Evolutionary conservation across 2,888 invertebrate species (phyloP).

Genomic region (Cheilosia impressa): DNA sequence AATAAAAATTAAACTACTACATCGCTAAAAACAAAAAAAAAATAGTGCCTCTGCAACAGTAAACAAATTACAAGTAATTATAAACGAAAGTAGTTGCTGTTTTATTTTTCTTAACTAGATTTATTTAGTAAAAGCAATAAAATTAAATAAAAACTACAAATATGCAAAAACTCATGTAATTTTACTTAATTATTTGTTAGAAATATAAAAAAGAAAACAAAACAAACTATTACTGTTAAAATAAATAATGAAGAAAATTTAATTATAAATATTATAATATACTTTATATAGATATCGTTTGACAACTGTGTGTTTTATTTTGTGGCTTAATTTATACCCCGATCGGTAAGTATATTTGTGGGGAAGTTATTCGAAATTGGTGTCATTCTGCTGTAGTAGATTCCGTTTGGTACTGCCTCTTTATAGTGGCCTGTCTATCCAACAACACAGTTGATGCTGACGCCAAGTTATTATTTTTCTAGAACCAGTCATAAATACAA

Average conservation of each 20-base stretch:
- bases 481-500: no score
- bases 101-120: slow-evolving; percentile 1
- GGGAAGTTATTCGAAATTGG: no score
- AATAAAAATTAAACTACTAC: slow-evolving; percentile 4
- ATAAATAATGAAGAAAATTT: slow-evolving; percentile 22
- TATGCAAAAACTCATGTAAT: slow-evolving; percentile 42
- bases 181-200: slow-evolving; percentile 49
- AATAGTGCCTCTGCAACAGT: slow-evolving; percentile 39
- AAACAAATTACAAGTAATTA: slow-evolving; percentile 17
- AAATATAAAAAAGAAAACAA: slow-evolving; percentile 15
- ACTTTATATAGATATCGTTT: slow-evolving; percentile 63
- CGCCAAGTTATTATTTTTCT: no score
- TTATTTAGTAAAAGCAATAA: slow-evolving; percentile 6
- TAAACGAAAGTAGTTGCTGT: slow-evolving; percentile 33
- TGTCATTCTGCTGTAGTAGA: no score
- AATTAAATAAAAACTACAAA: slow-evolving; percentile 19
- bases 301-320: slow-evolving; percentile 52
- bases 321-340: not conserved
- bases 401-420: no score
- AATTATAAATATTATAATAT: slow-evolving; percentile 50
- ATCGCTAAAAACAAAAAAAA: not conserved
- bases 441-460: no score
- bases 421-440: no score
- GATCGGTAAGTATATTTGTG: not conserved
- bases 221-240: slow-evolving; percentile 44